phyloP scores from a whole-genome alignment of 2,797 vertebrate genomes.

The Acropternis orthonyx region DNA sequence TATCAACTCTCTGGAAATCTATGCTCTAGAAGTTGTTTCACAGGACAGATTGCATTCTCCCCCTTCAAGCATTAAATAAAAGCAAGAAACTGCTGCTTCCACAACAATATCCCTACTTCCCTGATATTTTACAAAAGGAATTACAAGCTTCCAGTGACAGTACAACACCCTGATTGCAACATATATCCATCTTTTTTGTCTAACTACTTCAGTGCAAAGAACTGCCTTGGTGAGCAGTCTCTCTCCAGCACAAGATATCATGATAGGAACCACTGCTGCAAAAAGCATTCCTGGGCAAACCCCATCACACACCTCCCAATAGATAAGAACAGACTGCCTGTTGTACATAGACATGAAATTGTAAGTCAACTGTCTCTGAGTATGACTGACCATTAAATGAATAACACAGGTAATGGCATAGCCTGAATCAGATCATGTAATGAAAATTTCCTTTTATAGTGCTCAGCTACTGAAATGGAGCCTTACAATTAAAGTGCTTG shows the following conservation, averaged over 20 bases:
- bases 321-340: neutral
- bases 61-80: neutral
- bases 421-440: accelerated
- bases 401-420: neutral
- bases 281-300: neutral
- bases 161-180: neutral
- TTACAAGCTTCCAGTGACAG: neutral
- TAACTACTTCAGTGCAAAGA: neutral
- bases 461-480: neutral
- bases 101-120: neutral
- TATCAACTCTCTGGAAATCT: neutral
- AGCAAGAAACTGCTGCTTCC: neutral
- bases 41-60: neutral
- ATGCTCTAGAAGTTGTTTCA: neutral
- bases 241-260: neutral
- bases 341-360: neutral
- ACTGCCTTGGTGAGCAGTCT: neutral
- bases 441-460: neutral
- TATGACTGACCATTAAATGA: neutral
- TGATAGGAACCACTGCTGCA: neutral
- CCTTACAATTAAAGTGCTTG: neutral
- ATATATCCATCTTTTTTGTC: neutral
- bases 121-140: neutral
- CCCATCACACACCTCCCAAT: neutral
- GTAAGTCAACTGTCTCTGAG: neutral